Conservation (phyloP, 1,140 invertebrate genomes). For the Semibalanus balanoides region DNA sequence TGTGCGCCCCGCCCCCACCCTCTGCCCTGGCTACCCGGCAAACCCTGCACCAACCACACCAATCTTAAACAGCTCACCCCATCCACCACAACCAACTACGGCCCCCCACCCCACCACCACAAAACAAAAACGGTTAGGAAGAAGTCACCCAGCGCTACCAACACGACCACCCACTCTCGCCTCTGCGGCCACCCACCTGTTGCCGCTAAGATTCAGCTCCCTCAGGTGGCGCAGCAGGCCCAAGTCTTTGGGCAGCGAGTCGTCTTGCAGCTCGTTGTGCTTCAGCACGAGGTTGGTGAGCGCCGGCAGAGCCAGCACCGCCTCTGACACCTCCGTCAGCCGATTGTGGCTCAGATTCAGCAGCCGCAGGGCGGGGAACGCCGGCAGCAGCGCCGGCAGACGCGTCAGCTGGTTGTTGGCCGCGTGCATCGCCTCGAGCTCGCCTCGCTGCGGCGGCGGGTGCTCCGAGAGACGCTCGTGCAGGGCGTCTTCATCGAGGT, state of each 20-base stretch:
- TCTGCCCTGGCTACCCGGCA: too few relatives aligned
- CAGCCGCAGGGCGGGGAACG: slow-evolving; percentile 36
- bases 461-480: not conserved
- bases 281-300: slow-evolving; percentile 64
- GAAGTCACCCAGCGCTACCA: too few relatives aligned
- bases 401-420: slow-evolving; percentile 27
- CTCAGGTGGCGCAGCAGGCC: slow-evolving; percentile 41
- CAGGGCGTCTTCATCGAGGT: not conserved
- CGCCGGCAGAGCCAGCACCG: slow-evolving; percentile 48
- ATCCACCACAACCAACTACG: too few relatives aligned
- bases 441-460: too few relatives aligned
- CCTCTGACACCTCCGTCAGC: slow-evolving; percentile 55
- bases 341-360: slow-evolving; percentile 79
- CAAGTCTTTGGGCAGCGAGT: slow-evolving; percentile 73
- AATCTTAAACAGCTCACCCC: too few relatives aligned
- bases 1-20: too few relatives aligned
- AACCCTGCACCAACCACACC: too few relatives aligned
- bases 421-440: not conserved
- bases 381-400: slow-evolving; percentile 28
- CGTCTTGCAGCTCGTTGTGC: slow-evolving; percentile 68
- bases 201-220: slow-evolving; percentile 85
- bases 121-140: too few relatives aligned
- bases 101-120: too few relatives aligned
- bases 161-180: too few relatives aligned
- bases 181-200: too few relatives aligned